phyloP scores from a whole-genome alignment of 35 echinoderm and acorn worm species.

The Ptychodera flava region DNA sequence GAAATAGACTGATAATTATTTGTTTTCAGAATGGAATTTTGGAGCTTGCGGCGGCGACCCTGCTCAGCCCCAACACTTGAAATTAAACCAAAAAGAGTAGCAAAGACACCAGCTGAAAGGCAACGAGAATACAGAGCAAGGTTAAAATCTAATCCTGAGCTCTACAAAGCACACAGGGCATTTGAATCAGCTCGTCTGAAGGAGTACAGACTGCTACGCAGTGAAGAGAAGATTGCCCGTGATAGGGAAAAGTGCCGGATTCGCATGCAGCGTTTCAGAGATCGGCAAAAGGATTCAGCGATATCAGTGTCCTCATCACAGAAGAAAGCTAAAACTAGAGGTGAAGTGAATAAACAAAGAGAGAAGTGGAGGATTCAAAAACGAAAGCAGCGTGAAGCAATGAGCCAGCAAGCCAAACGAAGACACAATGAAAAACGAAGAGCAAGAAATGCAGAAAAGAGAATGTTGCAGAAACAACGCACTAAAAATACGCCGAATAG shows the following conservation, averaged over 20 bases:
- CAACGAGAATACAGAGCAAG: constrained; percentile 22
- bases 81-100: constrained; percentile 10
- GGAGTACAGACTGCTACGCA: background rate
- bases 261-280: constrained; percentile 7
- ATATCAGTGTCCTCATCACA: background rate
- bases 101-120: too few relatives aligned
- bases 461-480: background rate
- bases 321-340: constrained; percentile 13
- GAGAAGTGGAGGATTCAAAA: constrained; percentile 9
- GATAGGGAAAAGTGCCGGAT: constrained; percentile 9
- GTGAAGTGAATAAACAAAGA: constrained; percentile 1
- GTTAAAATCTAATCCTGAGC: constrained; percentile 7
- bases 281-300: background rate
- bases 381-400: background rate
- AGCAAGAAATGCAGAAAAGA: constrained; percentile 29
- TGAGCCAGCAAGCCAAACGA: background rate
- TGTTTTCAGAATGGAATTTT: too few relatives aligned
- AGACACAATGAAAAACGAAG: constrained; percentile 25
- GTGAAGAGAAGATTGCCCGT: constrained; percentile 13
- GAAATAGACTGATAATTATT: too few relatives aligned
- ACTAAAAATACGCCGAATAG: too few relatives aligned
- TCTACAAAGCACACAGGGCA: background rate
- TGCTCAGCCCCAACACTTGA: too few relatives aligned
- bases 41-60: too few relatives aligned
- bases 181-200: constrained; percentile 8